These are phyloP conservation scores for Porphyrio hochstetteri DNA, from an alignment of 2,113 vertebrate genomes.

Conservation along the genomic window DNA sequence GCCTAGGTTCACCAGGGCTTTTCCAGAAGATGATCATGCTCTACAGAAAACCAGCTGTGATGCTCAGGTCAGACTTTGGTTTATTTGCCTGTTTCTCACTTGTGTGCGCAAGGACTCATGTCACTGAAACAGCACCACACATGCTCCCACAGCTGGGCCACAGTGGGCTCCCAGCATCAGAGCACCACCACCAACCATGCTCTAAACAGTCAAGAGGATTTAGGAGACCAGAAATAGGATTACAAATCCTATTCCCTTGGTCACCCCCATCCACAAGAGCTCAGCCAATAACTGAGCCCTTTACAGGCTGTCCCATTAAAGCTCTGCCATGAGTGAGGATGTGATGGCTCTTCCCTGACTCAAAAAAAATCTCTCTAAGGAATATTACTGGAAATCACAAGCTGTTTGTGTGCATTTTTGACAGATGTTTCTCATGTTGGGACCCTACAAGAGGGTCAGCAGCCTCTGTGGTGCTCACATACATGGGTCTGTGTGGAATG, in stretches of 20 bases:
- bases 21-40: neutral
- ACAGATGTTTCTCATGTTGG: neutral
- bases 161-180: neutral
- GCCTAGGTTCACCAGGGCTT: neutral
- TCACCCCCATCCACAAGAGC: neutral
- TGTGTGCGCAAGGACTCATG: neutral
- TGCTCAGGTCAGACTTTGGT: neutral
- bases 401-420: neutral
- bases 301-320: neutral
- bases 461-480: neutral
- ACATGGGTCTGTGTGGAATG: fast-evolving
- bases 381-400: neutral
- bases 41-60: neutral
- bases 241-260: neutral
- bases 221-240: neutral
- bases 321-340: neutral
- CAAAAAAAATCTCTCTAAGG: neutral
- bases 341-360: neutral
- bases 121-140: fast-evolving
- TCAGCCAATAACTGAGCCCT: neutral
- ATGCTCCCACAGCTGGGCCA: fast-evolving
- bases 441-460: neutral
- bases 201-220: neutral
- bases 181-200: neutral
- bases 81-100: neutral